Percentiles rank a stretch among this genome's conserved stretches.
Conservation (phyloP, 2,888 invertebrate genomes). For the Ernsta delagoae region DNA sequence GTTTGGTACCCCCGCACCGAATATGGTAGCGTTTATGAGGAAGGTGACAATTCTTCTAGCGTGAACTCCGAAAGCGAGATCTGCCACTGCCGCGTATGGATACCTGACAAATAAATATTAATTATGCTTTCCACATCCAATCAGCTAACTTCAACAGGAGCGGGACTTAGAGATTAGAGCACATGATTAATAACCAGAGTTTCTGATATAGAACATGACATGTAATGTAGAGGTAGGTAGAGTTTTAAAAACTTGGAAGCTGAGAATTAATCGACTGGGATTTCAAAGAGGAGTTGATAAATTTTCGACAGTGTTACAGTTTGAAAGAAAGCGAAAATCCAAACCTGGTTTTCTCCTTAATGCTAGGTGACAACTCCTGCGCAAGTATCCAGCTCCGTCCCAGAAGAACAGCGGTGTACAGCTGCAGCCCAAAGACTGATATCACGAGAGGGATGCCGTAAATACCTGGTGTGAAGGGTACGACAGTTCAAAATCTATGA, state of each 20-base stretch:
- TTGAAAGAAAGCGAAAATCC: not conserved
- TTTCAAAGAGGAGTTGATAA: no score
- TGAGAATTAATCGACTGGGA: no score
- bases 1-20: constrained; percentile 92
- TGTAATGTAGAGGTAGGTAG: no score
- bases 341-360: constrained; percentile 83
- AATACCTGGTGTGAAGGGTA: constrained; percentile 76
- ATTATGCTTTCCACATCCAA: no score
- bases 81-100: constrained; percentile 94
- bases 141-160: no score
- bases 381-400: constrained; percentile 94
- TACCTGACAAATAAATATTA: no score
- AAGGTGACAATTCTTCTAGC: constrained; percentile 87
- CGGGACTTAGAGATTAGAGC: no score
- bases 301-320: no score
- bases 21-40: constrained; percentile 90
- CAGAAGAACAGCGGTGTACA: constrained; percentile 92
- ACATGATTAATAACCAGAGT: no score
- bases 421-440: constrained; percentile 88
- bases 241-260: no score
- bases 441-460: constrained; percentile 89
- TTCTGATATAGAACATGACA: no score
- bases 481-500: no score
- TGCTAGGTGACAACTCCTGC: constrained; percentile 88
- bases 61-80: constrained; percentile 89